Evolutionary conservation across 2,113 vertebrate species (phyloP), one percentile per base, ranked within the genome.

Genomic region (Alligator sinensis): DNA sequence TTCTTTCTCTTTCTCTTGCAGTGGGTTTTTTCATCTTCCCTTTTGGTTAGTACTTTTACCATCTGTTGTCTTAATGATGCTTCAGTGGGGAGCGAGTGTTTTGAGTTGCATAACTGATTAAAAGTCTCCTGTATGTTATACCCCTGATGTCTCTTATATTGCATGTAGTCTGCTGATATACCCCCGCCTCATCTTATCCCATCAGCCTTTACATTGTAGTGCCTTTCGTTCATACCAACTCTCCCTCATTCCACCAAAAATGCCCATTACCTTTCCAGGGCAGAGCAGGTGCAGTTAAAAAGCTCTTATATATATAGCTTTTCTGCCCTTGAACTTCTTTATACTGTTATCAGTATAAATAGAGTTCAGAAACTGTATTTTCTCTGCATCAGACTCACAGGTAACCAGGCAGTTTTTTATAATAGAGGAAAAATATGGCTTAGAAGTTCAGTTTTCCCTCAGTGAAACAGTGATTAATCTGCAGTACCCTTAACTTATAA

Each of bases 401-500:
- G 38, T 30, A 80, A 16, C 30, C 21, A 61, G 61, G 77, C 59
- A 38, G 15, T 61, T 8, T 90, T 47, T 90, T 86, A 75, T 86
- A 79, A 47, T 2, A 66, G 2, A 82, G 62, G 83, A 84, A n/a
- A 82, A 77, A 86, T 60, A 85, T n/a, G 84, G 38, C 38, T 85
- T 82, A 81, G 2, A 85, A 87, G 9, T 91, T 27, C 89, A 87
- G 22, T 28, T 93, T 97, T 94, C 88, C 63, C 58, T 72, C 9
- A 90, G 4, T 77, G n/a, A 34, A 93, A 92, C 75, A 79, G 16
- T 88, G 78, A 78, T 90, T 95, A 54, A 83, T 95, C 64, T 95
- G 82, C 30, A 87, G 7, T 17, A 10, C 68, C 57, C 95, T 95
- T 80, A 55, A n/a, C 24, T 95, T 88, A 75, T 77, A 94, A 93